Evolutionary conservation across 2,797 vertebrate genomes (phyloP), one percentile per base, ranked within the genome.

Genomic region (Sebastiscus albofasciatus): DNA sequence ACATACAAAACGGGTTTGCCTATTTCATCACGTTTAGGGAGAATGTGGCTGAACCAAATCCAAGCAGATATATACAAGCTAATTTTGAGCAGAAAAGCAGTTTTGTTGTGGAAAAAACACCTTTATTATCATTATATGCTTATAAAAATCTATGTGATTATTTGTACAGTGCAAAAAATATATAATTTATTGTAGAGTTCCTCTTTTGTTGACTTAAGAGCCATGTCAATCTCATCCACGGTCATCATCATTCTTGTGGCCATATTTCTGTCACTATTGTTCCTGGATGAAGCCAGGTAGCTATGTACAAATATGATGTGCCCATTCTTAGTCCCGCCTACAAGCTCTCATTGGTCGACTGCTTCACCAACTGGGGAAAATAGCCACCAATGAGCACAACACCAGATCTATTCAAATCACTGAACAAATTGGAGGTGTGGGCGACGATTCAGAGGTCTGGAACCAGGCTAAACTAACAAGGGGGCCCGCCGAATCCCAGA

Each of bases 371-470:
- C 26, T 6, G 39, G 39, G 14, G n/a, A 24, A 52, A 76, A 68
- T 2, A 46, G 22, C 54, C 20, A 66, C 29, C 11, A 54, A 12
- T n/a, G 52, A 74, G 26, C 12, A 27, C 49, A 39, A 68, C 34
- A 77, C 31, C 22, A 70, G 31, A 46, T 42, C 55, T 24, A 22
- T 56, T 58, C 24, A 59, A 56, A 49, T 67, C 6, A 27, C 12
- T 66, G 31, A 66, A 22, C 64, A 46, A 73, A 75, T 24, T 33
- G 29, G n/a, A 46, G 54, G 69, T 49, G 36, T 60, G 31, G 10
- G 75, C 22, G 11, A 29, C 27, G 55, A 79, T 71, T 77, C 59
- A 82, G 71, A 58, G 24, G 52, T 46, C 11, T 82, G 68, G 29
- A 67, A 66, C 26, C 46, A 49, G 26, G 58, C 58, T 52, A 75